Conservation (phyloP, 2,113 vertebrate genomes). For the Elephantulus edwardii region DNA sequence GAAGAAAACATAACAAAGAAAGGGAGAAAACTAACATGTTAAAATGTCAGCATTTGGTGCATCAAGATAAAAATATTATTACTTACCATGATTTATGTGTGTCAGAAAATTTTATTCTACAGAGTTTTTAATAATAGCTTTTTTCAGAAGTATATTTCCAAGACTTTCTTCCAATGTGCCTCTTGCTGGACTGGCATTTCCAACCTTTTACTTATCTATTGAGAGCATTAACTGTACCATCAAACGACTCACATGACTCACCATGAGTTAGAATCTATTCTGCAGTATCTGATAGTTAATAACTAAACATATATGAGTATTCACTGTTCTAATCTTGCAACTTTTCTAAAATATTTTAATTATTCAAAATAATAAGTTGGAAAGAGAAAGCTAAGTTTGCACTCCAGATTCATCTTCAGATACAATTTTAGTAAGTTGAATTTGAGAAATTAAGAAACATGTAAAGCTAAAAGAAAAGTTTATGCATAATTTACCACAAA, state of each 20-base stretch:
- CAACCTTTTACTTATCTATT: background rate
- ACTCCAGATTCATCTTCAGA: background rate
- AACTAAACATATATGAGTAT: background rate
- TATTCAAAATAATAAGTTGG: background rate
- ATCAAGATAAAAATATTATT: background rate
- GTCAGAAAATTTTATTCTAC: background rate
- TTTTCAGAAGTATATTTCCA: background rate
- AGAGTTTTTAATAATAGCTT: background rate
- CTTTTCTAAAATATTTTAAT: background rate
- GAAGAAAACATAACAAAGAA: background rate
- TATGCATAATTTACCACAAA: background rate
- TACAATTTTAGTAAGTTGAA: background rate
- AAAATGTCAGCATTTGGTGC: background rate
- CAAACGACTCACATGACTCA: background rate
- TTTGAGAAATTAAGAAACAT: background rate
- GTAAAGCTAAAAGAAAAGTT: background rate
- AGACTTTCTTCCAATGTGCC: background rate
- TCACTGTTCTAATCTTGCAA: background rate
- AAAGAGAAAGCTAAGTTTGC: background rate
- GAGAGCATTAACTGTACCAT: background rate
- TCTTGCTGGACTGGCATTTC: background rate
- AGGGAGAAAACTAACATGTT: background rate
- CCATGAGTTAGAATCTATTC: background rate
- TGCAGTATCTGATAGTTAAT: background rate
- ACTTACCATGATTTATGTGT: background rate